phyloP scores from a whole-genome alignment of 2,888 invertebrate species.

The Eupithecia subumbrata region DNA sequence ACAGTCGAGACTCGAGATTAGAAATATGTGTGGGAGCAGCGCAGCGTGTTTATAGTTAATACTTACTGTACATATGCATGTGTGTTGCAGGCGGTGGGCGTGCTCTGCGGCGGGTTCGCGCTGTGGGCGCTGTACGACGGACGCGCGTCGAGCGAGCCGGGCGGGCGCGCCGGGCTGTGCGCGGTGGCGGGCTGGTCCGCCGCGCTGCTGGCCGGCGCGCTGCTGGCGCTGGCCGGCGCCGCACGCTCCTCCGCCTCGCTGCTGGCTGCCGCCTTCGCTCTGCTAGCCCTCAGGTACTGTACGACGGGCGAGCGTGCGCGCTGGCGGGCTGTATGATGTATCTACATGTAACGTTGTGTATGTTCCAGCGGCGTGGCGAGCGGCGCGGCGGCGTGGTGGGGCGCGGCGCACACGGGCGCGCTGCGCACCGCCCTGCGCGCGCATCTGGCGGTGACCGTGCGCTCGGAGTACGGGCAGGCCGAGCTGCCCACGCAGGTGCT shows the following conservation, averaged over 20 bases:
- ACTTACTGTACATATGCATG: too few relatives aligned
- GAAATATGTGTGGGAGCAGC: too few relatives aligned
- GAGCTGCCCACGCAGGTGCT: slow-evolving; percentile 65
- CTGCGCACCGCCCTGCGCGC: slow-evolving; percentile 64
- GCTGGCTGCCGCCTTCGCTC: slow-evolving; percentile 69
- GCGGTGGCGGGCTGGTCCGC: slow-evolving; percentile 69
- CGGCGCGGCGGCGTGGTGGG: slow-evolving; percentile 76
- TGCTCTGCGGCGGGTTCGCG: too few relatives aligned
- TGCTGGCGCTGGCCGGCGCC: slow-evolving; percentile 62
- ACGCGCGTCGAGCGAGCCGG: slow-evolving; percentile 60
- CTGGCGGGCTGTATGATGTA: slow-evolving; percentile 55
- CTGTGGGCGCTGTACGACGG: too few relatives aligned
- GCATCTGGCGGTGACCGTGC: slow-evolving; percentile 60
- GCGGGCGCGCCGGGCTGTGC: slow-evolving; percentile 67
- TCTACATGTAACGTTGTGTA: slow-evolving; percentile 4
- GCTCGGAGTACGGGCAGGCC: slow-evolving; percentile 66
- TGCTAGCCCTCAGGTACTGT: slow-evolving; percentile 61
- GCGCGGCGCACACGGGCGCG: slow-evolving; percentile 69
- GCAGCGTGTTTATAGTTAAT: too few relatives aligned
- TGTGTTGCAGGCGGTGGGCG: too few relatives aligned
- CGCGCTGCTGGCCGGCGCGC: slow-evolving; percentile 63
- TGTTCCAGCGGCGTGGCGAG: slow-evolving; percentile 64
- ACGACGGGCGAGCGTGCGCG: slow-evolving; percentile 46
- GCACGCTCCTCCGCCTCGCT: slow-evolving; percentile 62
- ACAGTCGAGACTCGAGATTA: too few relatives aligned